A percentile compares a stretch with the other conserved stretches of the same genome.
These are phyloP conservation scores for Pemphigus obesinymphae DNA, from an alignment of 1,140 invertebrate species.

Conservation along the genomic window DNA sequence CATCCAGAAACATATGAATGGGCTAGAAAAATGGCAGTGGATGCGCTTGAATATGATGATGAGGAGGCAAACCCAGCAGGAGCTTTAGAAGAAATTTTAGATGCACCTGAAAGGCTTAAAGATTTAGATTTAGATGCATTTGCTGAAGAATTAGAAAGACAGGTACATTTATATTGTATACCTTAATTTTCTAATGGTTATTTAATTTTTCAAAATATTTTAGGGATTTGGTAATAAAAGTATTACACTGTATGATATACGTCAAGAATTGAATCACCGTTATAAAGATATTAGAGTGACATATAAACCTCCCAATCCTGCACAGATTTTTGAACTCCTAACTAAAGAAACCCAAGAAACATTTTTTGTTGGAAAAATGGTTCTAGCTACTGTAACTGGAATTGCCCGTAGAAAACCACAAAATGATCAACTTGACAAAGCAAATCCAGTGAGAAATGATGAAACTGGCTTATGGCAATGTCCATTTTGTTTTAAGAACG, in stretches of 20 bases:
- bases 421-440: conserved; percentile 88
- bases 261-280: conserved; percentile 88
- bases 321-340: conserved; percentile 89
- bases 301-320: conserved; percentile 72
- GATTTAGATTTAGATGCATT: conserved; percentile 98
- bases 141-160: conserved; percentile 92
- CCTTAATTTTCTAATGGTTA: conserved; percentile 1
- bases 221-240: conserved; percentile 92
- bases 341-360: conserved; percentile 95
- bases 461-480: conserved; percentile 95
- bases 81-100: conserved; percentile 94
- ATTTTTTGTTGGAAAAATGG: conserved; percentile 87
- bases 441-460: conserved; percentile 89
- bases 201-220: conserved; percentile 46
- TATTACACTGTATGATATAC: conserved; percentile 95
- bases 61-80: conserved; percentile 93
- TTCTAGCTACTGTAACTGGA: conserved; percentile 67
- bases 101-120: conserved; percentile 89
- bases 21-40: conserved; percentile 99
- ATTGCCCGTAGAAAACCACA: conserved; percentile 84
- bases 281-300: conserved; percentile 89
- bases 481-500: conserved; percentile 92
- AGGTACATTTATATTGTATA: conserved; percentile 55
- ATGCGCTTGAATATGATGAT: conserved; percentile 94
- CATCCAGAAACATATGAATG: conserved; percentile 99